phyloP scores from a whole-genome alignment of 1,140 invertebrate species.

The Aphelenchoides besseyi region DNA sequence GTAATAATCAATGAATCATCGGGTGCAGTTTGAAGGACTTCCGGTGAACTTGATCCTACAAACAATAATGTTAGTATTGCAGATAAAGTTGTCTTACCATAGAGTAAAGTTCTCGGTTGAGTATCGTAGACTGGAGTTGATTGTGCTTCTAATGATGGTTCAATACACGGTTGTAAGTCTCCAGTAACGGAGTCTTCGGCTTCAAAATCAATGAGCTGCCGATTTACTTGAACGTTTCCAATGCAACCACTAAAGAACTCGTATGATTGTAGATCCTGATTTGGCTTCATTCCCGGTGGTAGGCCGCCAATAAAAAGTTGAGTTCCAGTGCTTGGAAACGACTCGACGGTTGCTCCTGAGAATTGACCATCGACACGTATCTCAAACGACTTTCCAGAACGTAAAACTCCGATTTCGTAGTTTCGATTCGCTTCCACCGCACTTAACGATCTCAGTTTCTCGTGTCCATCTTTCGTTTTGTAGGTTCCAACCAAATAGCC shows the following conservation, averaged over 20 bases:
- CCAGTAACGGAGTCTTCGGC: background rate
- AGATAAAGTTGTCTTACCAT: too few relatives aligned
- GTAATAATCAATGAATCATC: too few relatives aligned
- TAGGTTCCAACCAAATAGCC: slow-evolving; percentile 30
- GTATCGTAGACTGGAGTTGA: background rate
- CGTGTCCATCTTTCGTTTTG: slow-evolving; percentile 6
- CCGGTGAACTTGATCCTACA: too few relatives aligned
- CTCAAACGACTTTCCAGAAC: slow-evolving; percentile 26
- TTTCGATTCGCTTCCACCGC: background rate
- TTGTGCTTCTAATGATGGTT: background rate
- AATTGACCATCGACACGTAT: slow-evolving; percentile 19
- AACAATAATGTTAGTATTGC: too few relatives aligned
- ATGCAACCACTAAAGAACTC: slow-evolving; percentile 44
- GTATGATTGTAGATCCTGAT: slow-evolving; percentile 20
- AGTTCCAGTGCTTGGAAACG: slow-evolving; percentile 32
- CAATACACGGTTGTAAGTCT: slow-evolving; percentile 17
- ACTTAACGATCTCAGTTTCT: slow-evolving; percentile 2
- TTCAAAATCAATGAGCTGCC: slow-evolving; percentile 13
- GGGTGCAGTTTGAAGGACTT: background rate
- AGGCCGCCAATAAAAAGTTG: slow-evolving; percentile 52
- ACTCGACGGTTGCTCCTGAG: slow-evolving; percentile 11
- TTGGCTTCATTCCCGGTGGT: slow-evolving; percentile 47
- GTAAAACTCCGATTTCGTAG: slow-evolving; percentile 22
- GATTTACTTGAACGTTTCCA: slow-evolving; percentile 17
- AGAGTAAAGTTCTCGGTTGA: background rate